Base-by-base conservation (phyloP, 2,113 vertebrate species). In the Tyto alba region DNA sequence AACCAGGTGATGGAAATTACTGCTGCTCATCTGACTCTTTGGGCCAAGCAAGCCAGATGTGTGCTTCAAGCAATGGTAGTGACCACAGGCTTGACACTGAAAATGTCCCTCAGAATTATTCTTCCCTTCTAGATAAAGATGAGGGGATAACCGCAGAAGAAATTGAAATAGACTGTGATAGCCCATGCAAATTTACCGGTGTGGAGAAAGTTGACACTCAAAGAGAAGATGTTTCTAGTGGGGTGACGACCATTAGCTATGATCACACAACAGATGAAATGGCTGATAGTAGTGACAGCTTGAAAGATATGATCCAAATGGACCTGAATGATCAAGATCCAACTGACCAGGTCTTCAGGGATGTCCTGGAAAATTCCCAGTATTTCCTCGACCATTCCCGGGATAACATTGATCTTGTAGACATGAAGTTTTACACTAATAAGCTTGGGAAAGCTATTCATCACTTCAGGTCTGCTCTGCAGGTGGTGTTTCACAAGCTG, bases 401-500 rank as follows among this genome's bases (percentile, higher is more conserved):
- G 71, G 98, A 98, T 36, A 98, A 96, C 56, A 96, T 98, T 36
- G 98, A 98, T 90, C 97, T 96, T 20, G 87, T 98, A 43, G 97
- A 98, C 69, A 95, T 98, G 90, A 98, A 98, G 41, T 99, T 99
- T 97, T 98, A 99, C 68, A 97, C 98, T 21, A 98, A 98, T 55
- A 99, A 98, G 82, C 98, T 99, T 52, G 98, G 98, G 64, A 98
- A 98, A 94, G 98, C 99, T 43, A 98, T 99, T 89, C 48, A 98
- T 45, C 98, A 98, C 45, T 99, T 99, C 75, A 97, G 98, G 64
- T 99, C 98, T 9, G 98, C 99, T 88, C 97, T 99, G 53, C 99
- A 98, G 84, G 98, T 99, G 25, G 99, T 99, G 43, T 98, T 99
- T 95, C 98, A 98, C 95, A 99, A 99, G 80, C 92, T 99, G 83